Evolutionary conservation across 2,797 vertebrate genomes (phyloP).

Genomic region (Betta splendens): DNA sequence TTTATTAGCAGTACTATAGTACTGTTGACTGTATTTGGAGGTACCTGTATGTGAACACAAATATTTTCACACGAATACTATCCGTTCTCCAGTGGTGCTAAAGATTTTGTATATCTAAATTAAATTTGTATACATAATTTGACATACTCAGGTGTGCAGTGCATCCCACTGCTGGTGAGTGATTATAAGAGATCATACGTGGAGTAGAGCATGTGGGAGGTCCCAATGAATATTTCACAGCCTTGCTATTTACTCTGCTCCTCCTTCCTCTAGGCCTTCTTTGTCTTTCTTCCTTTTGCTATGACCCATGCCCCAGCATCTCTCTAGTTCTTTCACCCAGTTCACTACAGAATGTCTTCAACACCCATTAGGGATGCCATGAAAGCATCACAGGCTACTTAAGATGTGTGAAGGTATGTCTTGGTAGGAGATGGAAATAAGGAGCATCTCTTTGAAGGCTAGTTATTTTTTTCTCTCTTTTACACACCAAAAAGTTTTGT

Average conservation of each 20-base stretch:
- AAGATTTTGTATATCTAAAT: no score
- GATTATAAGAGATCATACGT: slow-evolving; percentile 27
- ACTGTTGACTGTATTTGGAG: no score
- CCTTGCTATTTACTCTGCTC: slow-evolving; percentile 25
- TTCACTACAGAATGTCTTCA: slow-evolving; percentile 52
- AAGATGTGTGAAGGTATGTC: slow-evolving; percentile 42
- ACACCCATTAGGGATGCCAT: slow-evolving; percentile 56
- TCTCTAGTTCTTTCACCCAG: slow-evolving; percentile 56
- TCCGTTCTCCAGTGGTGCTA: no score
- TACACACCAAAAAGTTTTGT: background rate
- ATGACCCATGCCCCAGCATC: slow-evolving; percentile 49
- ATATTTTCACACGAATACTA: no score
- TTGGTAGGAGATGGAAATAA: slow-evolving; percentile 21
- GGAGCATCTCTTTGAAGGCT: slow-evolving; percentile 19
- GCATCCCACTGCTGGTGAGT: slow-evolving; percentile 12
- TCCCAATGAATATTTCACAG: slow-evolving; percentile 73
- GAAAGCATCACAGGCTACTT: slow-evolving; percentile 47
- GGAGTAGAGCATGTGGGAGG: slow-evolving; percentile 50
- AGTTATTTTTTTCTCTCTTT: slow-evolving; percentile 24
- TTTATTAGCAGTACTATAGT: no score
- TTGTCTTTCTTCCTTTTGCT: slow-evolving; percentile 30
- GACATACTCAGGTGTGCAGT: slow-evolving; percentile 3
- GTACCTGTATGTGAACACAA: no score
- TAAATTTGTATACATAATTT: slow-evolving; percentile 1
- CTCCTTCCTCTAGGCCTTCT: background rate